Base-by-base conservation (phyloP, 2,888 invertebrate species). In the Cordilura impudica region DNA sequence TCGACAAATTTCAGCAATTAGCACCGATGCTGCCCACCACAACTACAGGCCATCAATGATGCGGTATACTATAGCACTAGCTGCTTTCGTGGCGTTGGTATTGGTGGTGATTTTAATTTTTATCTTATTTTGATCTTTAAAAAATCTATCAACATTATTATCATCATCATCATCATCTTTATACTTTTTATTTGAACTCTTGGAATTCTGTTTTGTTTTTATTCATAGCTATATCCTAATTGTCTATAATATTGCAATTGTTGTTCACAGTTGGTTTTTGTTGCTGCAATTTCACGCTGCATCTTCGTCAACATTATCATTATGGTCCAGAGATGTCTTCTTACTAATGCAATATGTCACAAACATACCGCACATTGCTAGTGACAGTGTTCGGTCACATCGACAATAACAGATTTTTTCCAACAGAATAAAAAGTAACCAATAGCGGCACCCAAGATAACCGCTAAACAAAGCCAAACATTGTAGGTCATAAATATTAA, bases 401-500 rank as follows among this genome's bases (percentile, higher is more conserved):
- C 97, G 2, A 97, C 96, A 63, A 96, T 95, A 12, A 97, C 95
- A 0, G 97, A 95, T 90, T 97, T 97, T 86, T 96, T 96, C 97
- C 98, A 98, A 70, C 97, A 98, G 87, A 98, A 98, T 47, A 97
- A 91, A 90, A 98, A 98, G 90, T 98, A 98, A 19, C 98, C 98
- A 10, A 95, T 92, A 1, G 95, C 97, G 1, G 97, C 96, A 47
- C 98, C 98, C 8, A 96, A 87, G 0, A 97, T 95, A 0, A 98
- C 96, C 0, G 97, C 96, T 56, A 96, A 88, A 89, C 97, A 97
- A 75, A 98, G 92, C 96, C 97, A 98, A 16, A 95, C 94, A 88
- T 98, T 98, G 92, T 97, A 98, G 0, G 98, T 98, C 98, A 98
- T 98, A 89, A 98, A 98, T 84, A 98, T 96, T 89, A 98, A 91